A percentile compares a stretch with the other conserved stretches of the same genome.
These are phyloP conservation scores for Notiomystis cincta DNA, from an alignment of 2,113 vertebrate genomes.

Conservation along the genomic window DNA sequence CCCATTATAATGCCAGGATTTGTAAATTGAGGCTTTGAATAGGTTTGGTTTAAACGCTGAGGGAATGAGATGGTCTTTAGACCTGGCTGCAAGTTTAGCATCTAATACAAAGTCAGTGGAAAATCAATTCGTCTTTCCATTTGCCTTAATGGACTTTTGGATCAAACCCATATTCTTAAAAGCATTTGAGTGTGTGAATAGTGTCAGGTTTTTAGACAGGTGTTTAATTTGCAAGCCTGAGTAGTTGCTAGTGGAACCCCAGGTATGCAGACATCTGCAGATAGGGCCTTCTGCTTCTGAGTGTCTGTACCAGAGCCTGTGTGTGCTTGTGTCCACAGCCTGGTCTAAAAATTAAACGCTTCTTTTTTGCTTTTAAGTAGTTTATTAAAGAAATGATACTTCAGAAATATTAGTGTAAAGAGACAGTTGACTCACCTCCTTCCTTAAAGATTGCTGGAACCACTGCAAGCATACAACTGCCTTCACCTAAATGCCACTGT, in stretches of 20 bases:
- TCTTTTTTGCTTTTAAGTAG: background rate
- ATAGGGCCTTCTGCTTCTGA: background rate
- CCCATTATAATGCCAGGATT: background rate
- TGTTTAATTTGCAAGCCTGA: constrained; percentile 20
- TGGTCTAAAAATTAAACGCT: background rate
- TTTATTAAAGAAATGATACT: background rate
- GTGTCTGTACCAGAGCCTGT: background rate
- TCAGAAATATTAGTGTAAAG: background rate
- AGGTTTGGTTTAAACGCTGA: background rate
- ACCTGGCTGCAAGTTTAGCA: background rate
- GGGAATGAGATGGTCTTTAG: background rate
- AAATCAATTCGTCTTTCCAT: constrained; percentile 44
- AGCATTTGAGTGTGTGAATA: constrained; percentile 14
- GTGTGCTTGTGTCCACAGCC: background rate
- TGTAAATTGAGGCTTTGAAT: constrained; percentile 10
- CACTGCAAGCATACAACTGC: background rate
- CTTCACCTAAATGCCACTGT: background rate
- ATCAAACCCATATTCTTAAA: constrained; percentile 48
- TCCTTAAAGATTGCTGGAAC: background rate
- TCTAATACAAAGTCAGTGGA: constrained; percentile 29
- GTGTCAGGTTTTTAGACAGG: constrained; percentile 8
- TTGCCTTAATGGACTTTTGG: constrained; percentile 53
- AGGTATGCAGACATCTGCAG: background rate
- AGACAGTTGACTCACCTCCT: background rate
- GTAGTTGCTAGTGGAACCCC: background rate